Base-by-base conservation (phyloP, 1,140 invertebrate species). In the Bombus pyrosoma region DNA sequence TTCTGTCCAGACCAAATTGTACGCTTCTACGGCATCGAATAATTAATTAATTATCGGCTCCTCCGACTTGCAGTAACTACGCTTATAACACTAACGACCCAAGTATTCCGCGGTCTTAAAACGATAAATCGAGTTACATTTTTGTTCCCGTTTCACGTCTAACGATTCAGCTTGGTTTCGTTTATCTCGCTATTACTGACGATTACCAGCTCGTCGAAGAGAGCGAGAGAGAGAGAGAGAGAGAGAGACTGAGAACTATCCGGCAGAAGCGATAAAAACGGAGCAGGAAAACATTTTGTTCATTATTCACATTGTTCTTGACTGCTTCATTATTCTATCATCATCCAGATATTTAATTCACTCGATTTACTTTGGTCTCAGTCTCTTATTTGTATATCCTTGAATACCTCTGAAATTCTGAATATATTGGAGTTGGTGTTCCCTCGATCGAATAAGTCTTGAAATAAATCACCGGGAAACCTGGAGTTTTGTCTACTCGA, bases 41-140 rank as follows among this genome's bases (percentile, higher is more conserved):
- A 89, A 91, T 90, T 86, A 91, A 90, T 92, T 91, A 91, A 91
- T 92, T 91, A 91, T 91, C 69, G 37, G 34, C 80, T 86, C 66
- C 22, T 47, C 81, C 34, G 81, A 81, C 73, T 79, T 69, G 72
- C 57, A 37, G 59, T 62, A 74, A 83, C 68, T 82, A 71, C 71
- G 15, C 47, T 82, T 72, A 83, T 78, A 73, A 81, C 39, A 57
- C 69, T 82, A 88, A 76, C 84, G 66, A 91, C 83, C 76, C 53
- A 34, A 71, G 39, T 81, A 66, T 79, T 37, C 18, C 62, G 15
- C 66, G 73, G 25, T 47, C 78, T 74, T 62, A 28, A 80, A 79
- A 62, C 32, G 32, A 72, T 9, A 25, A 43, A 71, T 76, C 57
- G 79, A 82, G 71, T 84, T 84, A 68, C 37, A 47, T 37, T 69